Percentiles rank a stretch among this genome's conserved stretches.
Evolutionary conservation across 2,888 invertebrate species (phyloP).

Genomic region (Lasiommata megera): DNA sequence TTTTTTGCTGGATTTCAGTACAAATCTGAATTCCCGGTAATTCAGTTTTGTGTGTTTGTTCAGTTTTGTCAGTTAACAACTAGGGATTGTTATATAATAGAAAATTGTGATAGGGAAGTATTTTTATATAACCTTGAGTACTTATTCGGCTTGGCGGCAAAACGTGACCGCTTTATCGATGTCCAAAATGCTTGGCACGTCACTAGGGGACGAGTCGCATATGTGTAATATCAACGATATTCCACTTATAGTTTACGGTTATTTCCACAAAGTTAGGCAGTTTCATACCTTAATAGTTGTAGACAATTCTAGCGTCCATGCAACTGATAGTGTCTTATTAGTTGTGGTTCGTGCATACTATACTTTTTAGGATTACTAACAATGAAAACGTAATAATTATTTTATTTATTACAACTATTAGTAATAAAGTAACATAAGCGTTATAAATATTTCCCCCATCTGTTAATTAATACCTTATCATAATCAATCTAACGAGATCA

Average conservation of each 20-base stretch:
- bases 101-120: no score
- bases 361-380: no score
- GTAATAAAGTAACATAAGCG: no score
- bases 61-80: no score
- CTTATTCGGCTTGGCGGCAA: constrained; percentile 41
- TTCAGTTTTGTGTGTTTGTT: no score
- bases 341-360: not conserved
- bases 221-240: constrained; percentile 21
- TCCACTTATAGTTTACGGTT: constrained; percentile 14
- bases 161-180: constrained; percentile 63
- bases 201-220: constrained; percentile 30
- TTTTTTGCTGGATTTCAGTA: not conserved
- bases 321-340: not conserved
- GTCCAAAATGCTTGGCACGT: constrained; percentile 50
- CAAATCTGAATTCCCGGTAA: not conserved
- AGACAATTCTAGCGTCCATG: not conserved
- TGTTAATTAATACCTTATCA: no score
- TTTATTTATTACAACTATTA: no score
- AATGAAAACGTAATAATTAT: no score
- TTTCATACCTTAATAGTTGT: constrained; percentile 2
- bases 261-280: constrained; percentile 8
- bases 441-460: no score
- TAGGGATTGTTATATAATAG: no score
- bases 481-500: no score
- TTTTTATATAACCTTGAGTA: constrained; percentile 32